These are phyloP conservation scores for Bucorvus abyssinicus DNA, from an alignment of 2,797 vertebrate species.

Conservation along the genomic window DNA sequence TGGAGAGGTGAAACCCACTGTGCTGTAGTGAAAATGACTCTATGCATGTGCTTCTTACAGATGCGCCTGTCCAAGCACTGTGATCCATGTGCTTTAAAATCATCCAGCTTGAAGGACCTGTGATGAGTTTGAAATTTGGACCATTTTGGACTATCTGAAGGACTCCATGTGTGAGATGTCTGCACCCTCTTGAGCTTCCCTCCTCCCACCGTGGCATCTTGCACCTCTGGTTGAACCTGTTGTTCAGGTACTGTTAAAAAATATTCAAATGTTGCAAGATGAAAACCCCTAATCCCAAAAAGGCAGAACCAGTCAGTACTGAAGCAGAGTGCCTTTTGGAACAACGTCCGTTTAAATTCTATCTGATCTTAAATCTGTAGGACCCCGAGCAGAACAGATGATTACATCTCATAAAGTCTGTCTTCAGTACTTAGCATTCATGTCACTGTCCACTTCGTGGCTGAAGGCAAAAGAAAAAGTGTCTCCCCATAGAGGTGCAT, in stretches of 20 bases:
- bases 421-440: neutral
- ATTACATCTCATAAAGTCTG: neutral
- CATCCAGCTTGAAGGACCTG: neutral
- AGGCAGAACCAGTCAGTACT: no score
- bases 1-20: neutral
- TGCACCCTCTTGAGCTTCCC: neutral
- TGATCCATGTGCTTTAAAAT: neutral
- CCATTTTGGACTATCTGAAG: neutral
- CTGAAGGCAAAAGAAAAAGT: neutral
- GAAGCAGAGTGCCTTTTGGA: neutral
- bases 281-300: neutral
- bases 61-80: neutral
- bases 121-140: neutral
- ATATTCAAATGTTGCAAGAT: neutral
- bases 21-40: neutral
- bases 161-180: neutral
- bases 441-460: neutral
- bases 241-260: constrained; percentile 8
- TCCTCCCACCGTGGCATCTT: neutral
- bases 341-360: neutral
- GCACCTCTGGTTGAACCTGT: neutral
- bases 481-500: neutral
- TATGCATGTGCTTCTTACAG: neutral
- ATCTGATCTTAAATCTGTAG: neutral
- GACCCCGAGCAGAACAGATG: neutral